A percentile compares a stretch with the other conserved stretches of the same genome.
Evolutionary conservation across 2,113 vertebrate genomes (phyloP).

Genomic region (Periophthalmodon schlosseri): DNA sequence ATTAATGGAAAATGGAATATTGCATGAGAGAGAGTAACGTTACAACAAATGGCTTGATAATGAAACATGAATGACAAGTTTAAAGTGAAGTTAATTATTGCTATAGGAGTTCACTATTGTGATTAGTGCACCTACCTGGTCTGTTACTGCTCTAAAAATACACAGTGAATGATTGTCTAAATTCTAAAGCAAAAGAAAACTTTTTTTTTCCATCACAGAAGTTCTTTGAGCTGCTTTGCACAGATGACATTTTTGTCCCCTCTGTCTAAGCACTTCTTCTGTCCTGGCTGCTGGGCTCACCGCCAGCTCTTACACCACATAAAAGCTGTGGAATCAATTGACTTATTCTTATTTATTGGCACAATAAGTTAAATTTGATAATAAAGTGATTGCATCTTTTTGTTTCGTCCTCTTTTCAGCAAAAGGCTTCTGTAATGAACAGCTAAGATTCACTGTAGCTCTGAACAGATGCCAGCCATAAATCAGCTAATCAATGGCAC

Average conservation of each 20-base stretch:
- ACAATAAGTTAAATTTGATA: not conserved
- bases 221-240: not conserved
- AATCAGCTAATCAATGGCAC: slow-evolving; percentile 68
- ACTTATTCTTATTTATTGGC: not conserved
- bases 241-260: too few species aligned
- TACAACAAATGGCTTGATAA: too few species aligned
- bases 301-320: not conserved
- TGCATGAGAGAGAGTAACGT: too few species aligned
- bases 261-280: not conserved
- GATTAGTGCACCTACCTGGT: not conserved
- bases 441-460: slow-evolving; percentile 30
- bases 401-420: not conserved
- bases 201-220: too few species aligned
- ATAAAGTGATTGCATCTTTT: slow-evolving; percentile 8
- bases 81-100: not conserved
- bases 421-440: slow-evolving; percentile 18
- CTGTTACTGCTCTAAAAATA: not conserved
- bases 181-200: too few species aligned
- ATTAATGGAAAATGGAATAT: too few species aligned
- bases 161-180: too few species aligned
- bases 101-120: too few species aligned
- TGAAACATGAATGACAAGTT: too few species aligned
- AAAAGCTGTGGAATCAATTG: not conserved
- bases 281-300: not conserved
- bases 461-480: slow-evolving; percentile 55